Evolutionary conservation across 2,888 invertebrate genomes (phyloP).

Genomic region (Phyllotreta cruciferae): DNA sequence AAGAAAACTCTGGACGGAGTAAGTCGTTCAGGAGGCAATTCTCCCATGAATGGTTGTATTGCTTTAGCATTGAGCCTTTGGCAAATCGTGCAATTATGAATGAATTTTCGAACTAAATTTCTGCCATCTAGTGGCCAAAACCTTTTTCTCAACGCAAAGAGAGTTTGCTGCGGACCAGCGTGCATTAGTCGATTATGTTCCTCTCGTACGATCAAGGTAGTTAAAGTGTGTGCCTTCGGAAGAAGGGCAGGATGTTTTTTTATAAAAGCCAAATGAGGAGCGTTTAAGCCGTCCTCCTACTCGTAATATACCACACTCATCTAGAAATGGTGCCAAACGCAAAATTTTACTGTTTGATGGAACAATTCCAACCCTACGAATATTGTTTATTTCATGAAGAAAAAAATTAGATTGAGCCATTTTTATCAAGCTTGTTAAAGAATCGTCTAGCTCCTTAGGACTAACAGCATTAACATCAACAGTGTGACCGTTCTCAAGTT

Average conservation of each 20-base stretch:
- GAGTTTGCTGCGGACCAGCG: constrained; percentile 11
- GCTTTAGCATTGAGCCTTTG: too few relatives aligned
- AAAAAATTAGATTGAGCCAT: constrained; percentile 14
- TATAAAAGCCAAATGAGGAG: constrained; percentile 10
- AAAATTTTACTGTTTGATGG: constrained; percentile 12
- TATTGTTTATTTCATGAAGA: constrained; percentile 6
- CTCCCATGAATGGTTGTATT: not conserved
- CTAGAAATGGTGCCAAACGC: constrained; percentile 32
- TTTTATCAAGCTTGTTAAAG: constrained; percentile 1
- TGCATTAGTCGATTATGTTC: constrained; percentile 22
- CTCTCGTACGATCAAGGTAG: constrained; percentile 12
- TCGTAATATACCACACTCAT: constrained; percentile 21
- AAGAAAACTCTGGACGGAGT: not conserved
- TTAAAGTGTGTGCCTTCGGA: constrained; percentile 7
- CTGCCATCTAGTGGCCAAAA: constrained; percentile 22
- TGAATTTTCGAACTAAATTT: not conserved
- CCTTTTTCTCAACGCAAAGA: constrained; percentile 8
- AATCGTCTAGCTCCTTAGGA: constrained; percentile 1
- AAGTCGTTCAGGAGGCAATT: not conserved
- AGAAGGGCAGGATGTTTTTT: constrained; percentile 23
- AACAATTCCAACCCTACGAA: not conserved
- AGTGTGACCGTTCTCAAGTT: too few relatives aligned
- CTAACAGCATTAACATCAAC: not conserved
- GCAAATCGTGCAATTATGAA: constrained; percentile 2
- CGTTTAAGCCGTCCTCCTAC: constrained; percentile 36